These are phyloP conservation scores for Drosophila koepferae DNA, from an alignment of 2,888 invertebrate species.

Conservation along the genomic window DNA sequence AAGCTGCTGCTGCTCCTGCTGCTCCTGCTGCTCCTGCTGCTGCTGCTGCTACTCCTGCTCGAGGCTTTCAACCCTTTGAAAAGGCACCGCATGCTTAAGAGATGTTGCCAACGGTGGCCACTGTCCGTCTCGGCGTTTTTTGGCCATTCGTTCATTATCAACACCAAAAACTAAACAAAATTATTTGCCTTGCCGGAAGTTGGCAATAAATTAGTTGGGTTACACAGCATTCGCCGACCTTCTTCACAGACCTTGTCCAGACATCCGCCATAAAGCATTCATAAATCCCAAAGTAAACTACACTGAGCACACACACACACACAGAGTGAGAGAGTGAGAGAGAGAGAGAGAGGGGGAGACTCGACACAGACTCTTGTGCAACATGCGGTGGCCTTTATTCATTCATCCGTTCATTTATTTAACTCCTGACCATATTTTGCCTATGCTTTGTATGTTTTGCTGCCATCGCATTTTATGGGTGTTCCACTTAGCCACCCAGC, in stretches of 20 bases:
- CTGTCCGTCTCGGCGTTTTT: constrained; percentile 40
- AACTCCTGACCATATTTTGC: constrained; percentile 67
- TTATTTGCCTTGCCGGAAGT: constrained; percentile 79
- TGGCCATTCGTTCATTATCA: constrained; percentile 79
- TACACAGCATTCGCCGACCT: constrained; percentile 48
- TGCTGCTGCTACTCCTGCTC: no score
- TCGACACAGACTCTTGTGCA: constrained; percentile 66
- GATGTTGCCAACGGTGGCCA: constrained; percentile 1
- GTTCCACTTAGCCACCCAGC: constrained; percentile 44
- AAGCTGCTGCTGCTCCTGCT: constrained; percentile 30
- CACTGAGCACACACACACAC: constrained; percentile 50
- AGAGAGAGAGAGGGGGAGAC: background rate
- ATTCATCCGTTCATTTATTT: constrained; percentile 80
- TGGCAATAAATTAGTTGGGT: constrained; percentile 83
- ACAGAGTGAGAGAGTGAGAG: background rate
- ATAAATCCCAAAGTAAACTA: constrained; percentile 85
- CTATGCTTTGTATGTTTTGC: constrained; percentile 39
- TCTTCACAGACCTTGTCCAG: constrained; percentile 74
- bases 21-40: no score
- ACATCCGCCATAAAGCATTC: constrained; percentile 83
- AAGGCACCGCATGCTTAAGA: constrained; percentile 58
- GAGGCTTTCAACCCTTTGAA: constrained; percentile 59
- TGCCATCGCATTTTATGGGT: constrained; percentile 45
- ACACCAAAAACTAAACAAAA: constrained; percentile 81
- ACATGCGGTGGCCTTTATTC: constrained; percentile 80